These are phyloP conservation scores for Alviniconcha strummeri DNA, from an alignment of 2,888 invertebrate genomes.

Conservation along the genomic window DNA sequence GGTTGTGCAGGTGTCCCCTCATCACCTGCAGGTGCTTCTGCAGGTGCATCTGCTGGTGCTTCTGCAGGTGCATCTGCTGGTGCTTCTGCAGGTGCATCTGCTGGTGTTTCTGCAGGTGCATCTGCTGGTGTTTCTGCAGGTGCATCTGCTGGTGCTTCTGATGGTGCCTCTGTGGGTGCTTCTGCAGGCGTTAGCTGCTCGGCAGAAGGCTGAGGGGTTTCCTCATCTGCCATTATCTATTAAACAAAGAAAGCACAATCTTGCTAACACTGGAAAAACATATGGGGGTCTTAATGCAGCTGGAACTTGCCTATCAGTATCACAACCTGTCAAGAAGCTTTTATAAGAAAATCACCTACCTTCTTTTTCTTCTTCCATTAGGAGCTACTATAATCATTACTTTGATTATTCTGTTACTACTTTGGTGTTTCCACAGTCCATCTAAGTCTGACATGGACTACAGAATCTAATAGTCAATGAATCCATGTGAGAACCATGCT, in stretches of 20 bases:
- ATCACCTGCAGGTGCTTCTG: conserved; percentile 23
- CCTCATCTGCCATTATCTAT: conserved; percentile 42
- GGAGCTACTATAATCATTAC: too few relatives aligned
- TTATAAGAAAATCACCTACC: too few relatives aligned
- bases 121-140: conserved; percentile 30
- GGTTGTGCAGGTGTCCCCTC: conserved; percentile 12
- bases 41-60: conserved; percentile 21
- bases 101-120: conserved; percentile 20
- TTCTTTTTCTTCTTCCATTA: too few relatives aligned
- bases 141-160: conserved; percentile 29
- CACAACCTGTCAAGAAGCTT: too few relatives aligned
- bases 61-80: conserved; percentile 31
- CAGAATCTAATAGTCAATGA: too few relatives aligned
- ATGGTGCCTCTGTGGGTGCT: conserved; percentile 7
- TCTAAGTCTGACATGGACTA: too few relatives aligned
- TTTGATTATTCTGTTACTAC: too few relatives aligned
- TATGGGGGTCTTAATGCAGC: too few relatives aligned
- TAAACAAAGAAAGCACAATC: neutral
- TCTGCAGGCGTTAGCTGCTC: conserved; percentile 23
- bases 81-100: conserved; percentile 17
- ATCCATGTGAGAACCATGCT: too few relatives aligned
- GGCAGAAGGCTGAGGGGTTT: conserved; percentile 28
- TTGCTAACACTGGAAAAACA: neutral
- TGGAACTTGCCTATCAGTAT: too few relatives aligned
- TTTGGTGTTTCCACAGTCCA: too few relatives aligned